Conservation (phyloP, 2,797 vertebrate species). For the Pampus argenteus region DNA sequence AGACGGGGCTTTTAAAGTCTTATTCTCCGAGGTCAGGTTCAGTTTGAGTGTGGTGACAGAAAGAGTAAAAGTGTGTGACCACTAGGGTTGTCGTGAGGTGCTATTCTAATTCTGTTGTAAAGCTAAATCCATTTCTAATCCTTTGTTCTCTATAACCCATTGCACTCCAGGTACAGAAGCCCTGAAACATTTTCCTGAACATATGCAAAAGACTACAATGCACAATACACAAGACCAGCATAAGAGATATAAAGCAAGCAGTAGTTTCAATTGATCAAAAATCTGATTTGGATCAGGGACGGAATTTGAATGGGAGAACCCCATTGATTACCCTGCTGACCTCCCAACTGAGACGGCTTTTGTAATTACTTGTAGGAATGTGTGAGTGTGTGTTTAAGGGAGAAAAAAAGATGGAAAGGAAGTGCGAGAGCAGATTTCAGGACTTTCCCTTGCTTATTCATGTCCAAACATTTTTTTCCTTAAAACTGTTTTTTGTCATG, state of each 20-base stretch:
- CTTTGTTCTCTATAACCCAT: constrained; percentile 1
- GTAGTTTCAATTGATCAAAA: constrained; percentile 10
- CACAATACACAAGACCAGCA: background rate
- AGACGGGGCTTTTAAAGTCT: constrained; percentile 45
- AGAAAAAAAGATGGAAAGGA: constrained; percentile 36
- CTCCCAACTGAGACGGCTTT: background rate
- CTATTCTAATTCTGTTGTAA: constrained; percentile 25
- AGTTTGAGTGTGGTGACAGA: constrained; percentile 52
- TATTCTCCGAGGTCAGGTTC: constrained; percentile 42
- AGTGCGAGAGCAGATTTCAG: constrained; percentile 50
- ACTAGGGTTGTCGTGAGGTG: constrained; percentile 16
- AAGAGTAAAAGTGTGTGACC: constrained; percentile 36
- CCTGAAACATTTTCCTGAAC: constrained; percentile 3
- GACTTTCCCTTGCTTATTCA: constrained; percentile 61
- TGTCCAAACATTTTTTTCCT: constrained; percentile 9
- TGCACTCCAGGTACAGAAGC: background rate
- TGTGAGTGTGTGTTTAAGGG: constrained; percentile 5
- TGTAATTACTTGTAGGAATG: constrained; percentile 45
- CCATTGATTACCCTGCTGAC: constrained; percentile 14
- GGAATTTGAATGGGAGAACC: constrained; percentile 8
- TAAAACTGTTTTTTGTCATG: constrained; percentile 2
- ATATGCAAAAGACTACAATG: constrained; percentile 14
- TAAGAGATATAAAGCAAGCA: background rate
- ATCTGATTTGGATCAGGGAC: background rate
- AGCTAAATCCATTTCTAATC: background rate